A percentile compares a stretch with the other conserved stretches of the same genome.
Conservation (phyloP, 1,140 invertebrate genomes). For the Drosophila sproati region DNA sequence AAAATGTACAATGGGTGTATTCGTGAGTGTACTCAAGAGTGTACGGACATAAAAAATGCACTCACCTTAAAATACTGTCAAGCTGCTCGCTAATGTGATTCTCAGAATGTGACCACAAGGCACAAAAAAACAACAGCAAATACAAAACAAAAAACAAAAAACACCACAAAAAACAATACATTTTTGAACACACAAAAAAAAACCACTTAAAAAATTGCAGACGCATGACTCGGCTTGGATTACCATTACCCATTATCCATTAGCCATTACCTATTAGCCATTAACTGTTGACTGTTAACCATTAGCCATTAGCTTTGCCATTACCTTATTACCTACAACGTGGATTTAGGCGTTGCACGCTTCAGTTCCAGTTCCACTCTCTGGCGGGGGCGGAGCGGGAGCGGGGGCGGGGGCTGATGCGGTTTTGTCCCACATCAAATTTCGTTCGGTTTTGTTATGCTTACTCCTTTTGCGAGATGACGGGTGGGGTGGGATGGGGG, state of each 20-base stretch:
- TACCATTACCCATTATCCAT: constrained; percentile 29
- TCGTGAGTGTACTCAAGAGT: background rate
- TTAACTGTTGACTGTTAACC: constrained; percentile 23
- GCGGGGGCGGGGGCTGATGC: no score
- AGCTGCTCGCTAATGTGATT: constrained; percentile 18
- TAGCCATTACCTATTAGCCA: constrained; percentile 28
- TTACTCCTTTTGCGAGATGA: background rate
- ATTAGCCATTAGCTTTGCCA: constrained; percentile 47
- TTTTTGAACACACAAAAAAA: background rate
- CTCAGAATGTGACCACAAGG: constrained; percentile 32
- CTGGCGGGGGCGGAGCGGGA: no score
- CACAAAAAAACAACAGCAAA: constrained; percentile 35
- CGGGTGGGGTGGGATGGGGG: background rate
- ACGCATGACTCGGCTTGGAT: constrained; percentile 39
- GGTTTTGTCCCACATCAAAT: constrained; percentile 42
- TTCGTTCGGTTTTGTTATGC: constrained; percentile 37
- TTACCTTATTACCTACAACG: constrained; percentile 40
- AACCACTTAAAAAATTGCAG: constrained; percentile 41
- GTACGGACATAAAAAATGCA: background rate
- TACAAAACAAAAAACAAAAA: background rate
- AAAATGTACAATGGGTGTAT: no score
- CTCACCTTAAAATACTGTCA: constrained; percentile 9
- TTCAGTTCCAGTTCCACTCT: constrained; percentile 33
- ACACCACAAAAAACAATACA: constrained; percentile 4
- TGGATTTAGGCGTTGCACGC: constrained; percentile 39